Evolutionary conservation across 2,113 vertebrate genomes (phyloP).

Genomic region (Rhinopithecus roxellana): DNA sequence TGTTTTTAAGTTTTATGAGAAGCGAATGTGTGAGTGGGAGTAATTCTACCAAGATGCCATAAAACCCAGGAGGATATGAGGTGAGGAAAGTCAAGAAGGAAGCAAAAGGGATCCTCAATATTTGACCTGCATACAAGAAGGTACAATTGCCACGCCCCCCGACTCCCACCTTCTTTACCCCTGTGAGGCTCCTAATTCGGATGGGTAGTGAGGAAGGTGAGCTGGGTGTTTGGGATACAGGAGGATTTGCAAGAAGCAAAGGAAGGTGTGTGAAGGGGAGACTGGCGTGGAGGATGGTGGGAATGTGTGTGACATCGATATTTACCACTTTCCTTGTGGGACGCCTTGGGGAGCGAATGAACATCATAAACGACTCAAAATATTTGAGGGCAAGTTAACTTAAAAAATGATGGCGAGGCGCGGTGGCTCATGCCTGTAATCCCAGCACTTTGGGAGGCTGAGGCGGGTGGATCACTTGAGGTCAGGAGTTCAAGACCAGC

Average conservation of each 20-base stretch:
- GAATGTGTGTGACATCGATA: neutral
- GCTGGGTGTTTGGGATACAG: neutral
- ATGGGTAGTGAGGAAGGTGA: neutral
- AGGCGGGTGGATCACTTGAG: no score
- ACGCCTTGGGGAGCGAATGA: constrained; percentile 9
- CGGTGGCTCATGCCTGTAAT: no score
- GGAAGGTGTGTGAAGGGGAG: neutral
- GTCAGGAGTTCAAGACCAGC: no score
- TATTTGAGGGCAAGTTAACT: neutral
- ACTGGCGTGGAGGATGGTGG: neutral
- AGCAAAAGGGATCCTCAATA: neutral
- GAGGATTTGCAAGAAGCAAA: neutral
- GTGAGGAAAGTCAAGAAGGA: constrained; percentile 22
- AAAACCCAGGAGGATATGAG: neutral
- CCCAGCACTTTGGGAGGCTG: no score
- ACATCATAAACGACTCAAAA: constrained; percentile 35
- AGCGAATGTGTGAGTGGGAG: neutral
- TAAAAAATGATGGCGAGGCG: neutral
- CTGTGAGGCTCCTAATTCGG: neutral
- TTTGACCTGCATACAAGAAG: neutral
- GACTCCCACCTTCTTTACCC: neutral
- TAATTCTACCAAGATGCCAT: constrained; percentile 35
- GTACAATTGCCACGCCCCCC: neutral
- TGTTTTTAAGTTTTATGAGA: neutral
- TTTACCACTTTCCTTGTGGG: neutral